Evolutionary conservation across 2,113 vertebrate genomes (phyloP).

Genomic region (Stigmatopora nigra): DNA sequence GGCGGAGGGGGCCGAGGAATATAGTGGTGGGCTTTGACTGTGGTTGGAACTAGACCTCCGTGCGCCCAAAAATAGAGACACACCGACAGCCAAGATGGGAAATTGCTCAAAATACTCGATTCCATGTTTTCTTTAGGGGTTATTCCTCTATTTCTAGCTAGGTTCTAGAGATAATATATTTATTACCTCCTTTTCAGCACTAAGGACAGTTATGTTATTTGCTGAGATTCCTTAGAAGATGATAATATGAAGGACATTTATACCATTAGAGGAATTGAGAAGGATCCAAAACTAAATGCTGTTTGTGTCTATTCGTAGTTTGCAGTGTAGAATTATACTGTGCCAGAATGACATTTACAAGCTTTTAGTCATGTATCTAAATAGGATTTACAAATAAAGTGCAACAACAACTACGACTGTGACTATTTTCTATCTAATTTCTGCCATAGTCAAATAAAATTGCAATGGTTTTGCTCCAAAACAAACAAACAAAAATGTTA

Average conservation of each 20-base stretch:
- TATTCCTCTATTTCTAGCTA: neutral
- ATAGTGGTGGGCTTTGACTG: conserved; percentile 34
- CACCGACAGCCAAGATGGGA: conserved; percentile 31
- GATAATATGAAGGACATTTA: neutral
- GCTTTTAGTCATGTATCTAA: neutral
- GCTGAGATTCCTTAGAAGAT: neutral
- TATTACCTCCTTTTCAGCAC: too few species aligned
- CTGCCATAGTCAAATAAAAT: neutral
- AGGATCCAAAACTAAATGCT: neutral
- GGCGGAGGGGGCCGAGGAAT: conserved; percentile 36
- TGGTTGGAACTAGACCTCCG: conserved; percentile 33
- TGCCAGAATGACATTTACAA: neutral
- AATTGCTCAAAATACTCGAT: conserved; percentile 2
- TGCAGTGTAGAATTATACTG: neutral
- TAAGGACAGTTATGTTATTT: neutral
- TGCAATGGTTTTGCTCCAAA: neutral
- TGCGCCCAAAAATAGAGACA: conserved; percentile 54
- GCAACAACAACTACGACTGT: neutral
- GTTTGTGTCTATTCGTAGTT: neutral
- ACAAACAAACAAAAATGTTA: neutral
- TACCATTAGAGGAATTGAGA: neutral
- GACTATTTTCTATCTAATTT: neutral
- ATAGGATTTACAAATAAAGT: too few species aligned
- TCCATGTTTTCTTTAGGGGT: neutral
- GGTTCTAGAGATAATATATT: neutral